phyloP scores from a whole-genome alignment of 1,140 invertebrate genomes.

The Drosophila yakuba region DNA sequence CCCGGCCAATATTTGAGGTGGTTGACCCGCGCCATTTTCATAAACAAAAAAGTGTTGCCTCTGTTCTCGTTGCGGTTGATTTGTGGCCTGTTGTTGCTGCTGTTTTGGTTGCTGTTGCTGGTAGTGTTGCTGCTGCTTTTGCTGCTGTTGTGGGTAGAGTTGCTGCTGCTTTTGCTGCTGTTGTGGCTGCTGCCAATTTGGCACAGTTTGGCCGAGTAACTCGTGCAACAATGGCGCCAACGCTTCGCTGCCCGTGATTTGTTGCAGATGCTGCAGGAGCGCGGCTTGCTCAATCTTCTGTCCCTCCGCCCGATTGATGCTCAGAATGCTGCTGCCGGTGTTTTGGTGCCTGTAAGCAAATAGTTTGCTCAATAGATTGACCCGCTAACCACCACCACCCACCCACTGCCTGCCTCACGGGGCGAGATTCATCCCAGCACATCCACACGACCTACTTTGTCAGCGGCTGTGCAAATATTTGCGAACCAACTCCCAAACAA shows the following conservation, averaged over 20 bases:
- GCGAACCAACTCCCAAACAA: constrained; percentile 32
- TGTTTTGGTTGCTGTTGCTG: constrained; percentile 23
- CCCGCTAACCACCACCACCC: constrained; percentile 31
- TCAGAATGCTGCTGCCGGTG: constrained; percentile 23
- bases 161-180: constrained; percentile 1
- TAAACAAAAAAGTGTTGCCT: constrained; percentile 70
- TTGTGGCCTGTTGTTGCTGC: constrained; percentile 22
- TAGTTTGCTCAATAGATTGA: constrained; percentile 57
- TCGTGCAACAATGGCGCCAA: constrained; percentile 72
- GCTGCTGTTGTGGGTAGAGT: constrained; percentile 14
- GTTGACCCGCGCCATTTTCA: constrained; percentile 64
- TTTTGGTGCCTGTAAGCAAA: constrained; percentile 46
- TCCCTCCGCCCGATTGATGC: constrained; percentile 40
- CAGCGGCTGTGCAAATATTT: constrained; percentile 69
- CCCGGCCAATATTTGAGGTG: constrained; percentile 72
- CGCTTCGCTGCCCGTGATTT: constrained; percentile 55
- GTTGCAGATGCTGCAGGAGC: constrained; percentile 51
- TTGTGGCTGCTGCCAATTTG: constrained; percentile 64
- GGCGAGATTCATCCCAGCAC: too few species aligned
- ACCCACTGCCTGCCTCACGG: constrained; percentile 4
- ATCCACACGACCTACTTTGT: constrained; percentile 63
- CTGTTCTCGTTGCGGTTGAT: constrained; percentile 17
- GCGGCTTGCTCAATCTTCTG: constrained; percentile 54
- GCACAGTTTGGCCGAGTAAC: constrained; percentile 68
- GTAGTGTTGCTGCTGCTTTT: constrained; percentile 22